These are phyloP conservation scores for Anoplopoma fimbria DNA, from an alignment of 2,113 vertebrate genomes.

Conservation along the genomic window DNA sequence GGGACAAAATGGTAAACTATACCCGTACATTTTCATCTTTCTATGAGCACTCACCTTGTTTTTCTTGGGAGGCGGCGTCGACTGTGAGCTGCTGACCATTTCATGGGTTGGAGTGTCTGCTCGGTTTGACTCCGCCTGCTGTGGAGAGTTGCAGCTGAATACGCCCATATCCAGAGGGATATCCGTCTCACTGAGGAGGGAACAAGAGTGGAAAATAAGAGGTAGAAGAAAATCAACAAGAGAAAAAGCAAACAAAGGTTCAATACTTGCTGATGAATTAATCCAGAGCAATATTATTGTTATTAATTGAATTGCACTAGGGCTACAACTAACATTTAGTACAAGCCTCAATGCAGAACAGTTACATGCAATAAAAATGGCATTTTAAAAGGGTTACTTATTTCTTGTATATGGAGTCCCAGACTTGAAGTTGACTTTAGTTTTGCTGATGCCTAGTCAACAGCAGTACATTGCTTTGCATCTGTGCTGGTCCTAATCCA, in stretches of 20 bases:
- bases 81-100: constrained; percentile 84
- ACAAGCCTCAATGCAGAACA: not conserved
- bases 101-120: constrained; percentile 65
- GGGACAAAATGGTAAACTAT: too few species aligned
- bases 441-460: too few species aligned
- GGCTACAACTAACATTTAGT: too few species aligned
- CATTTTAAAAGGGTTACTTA: not conserved
- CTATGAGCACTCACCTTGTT: constrained; percentile 76
- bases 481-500: too few species aligned
- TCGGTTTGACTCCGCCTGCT: constrained; percentile 36
- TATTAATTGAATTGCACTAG: not conserved
- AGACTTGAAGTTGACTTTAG: not conserved
- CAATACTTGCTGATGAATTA: not conserved
- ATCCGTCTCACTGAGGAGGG: constrained; percentile 67
- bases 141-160: constrained; percentile 60
- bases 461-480: too few species aligned
- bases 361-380: not conserved
- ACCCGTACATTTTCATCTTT: too few species aligned
- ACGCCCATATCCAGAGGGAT: constrained; percentile 79
- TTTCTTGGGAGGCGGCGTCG: constrained; percentile 82
- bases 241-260: not conserved
- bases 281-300: too few species aligned
- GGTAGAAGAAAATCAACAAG: not conserved
- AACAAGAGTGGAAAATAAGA: not conserved
- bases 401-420: not conserved